These are phyloP conservation scores for Eueides isabella DNA, from an alignment of 1,140 invertebrate species.

Conservation along the genomic window DNA sequence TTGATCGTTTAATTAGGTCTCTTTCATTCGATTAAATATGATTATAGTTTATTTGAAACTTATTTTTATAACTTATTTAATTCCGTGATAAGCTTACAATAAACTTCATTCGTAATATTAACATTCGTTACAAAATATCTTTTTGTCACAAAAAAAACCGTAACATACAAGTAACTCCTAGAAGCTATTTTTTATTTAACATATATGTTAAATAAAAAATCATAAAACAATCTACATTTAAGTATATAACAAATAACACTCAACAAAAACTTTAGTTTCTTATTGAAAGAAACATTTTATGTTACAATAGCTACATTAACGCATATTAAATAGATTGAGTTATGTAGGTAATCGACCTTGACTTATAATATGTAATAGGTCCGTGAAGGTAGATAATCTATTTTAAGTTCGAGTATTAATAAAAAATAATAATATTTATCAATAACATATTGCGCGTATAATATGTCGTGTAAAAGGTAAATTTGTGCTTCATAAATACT, in stretches of 20 bases:
- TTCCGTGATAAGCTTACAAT: no score
- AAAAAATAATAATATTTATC: background rate
- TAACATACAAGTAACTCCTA: no score
- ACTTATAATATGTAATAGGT: slow-evolving; percentile 24
- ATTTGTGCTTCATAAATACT: background rate
- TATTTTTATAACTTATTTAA: no score
- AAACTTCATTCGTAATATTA: no score
- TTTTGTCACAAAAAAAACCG: no score
- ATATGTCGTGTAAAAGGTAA: background rate
- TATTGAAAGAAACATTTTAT: background rate
- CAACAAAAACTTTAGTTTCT: background rate
- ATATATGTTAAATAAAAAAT: no score
- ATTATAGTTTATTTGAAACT: no score
- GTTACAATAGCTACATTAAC: slow-evolving; percentile 1
- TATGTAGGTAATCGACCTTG: slow-evolving; percentile 22
- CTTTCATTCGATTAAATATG: no score
- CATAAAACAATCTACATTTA: background rate
- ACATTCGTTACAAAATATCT: no score
- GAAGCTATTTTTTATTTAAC: no score
- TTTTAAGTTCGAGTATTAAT: slow-evolving; percentile 8
- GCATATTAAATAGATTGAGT: slow-evolving; percentile 6
- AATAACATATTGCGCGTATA: background rate
- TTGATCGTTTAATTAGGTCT: no score
- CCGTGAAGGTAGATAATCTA: slow-evolving; percentile 18
- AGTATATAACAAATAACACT: background rate